Base-by-base conservation (phyloP, 2,888 invertebrate genomes). In the Tolmerus cingulatus region DNA sequence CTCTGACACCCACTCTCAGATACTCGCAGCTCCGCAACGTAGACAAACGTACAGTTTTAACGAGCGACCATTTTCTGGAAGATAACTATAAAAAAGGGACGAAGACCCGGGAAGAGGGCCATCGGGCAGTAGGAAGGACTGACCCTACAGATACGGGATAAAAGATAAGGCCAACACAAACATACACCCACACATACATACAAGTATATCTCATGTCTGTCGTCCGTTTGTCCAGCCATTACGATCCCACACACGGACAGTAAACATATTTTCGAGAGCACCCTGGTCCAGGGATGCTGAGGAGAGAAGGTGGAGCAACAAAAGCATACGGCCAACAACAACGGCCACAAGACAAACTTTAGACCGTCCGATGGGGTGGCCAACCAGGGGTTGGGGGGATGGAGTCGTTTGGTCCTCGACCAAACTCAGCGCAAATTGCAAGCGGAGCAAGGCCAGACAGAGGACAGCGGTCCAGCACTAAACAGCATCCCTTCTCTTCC, bases 1-100 rank as follows among this genome's bases (percentile, higher is more conserved):
- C 40, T 14, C 23, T 5, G 23, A 74, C 5, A 74, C 85, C 85
- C 74, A 40, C 30, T 85, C 74, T 85, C 46, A 74, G 74, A 74
- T 74, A 37, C 12, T 37, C n/a, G 34, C 34, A 34, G 34, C 34
- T 37, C 74, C 74, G 74, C n/a, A 85, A 85, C 85, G 74, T 85
- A 85, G 85, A 85, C 85, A 85, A 85, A 85, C 85, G 85, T 85
- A 85, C 85, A 85, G 43, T 85, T 85, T 85, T 85, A 85, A 85
- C 85, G 85, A 85, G 85, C 85, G 74, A 85, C 85, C 85, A 85
- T 85, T 85, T 85, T 85, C 74, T 46, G 43, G 57, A 85, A 74
- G 85, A 85, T 85, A 85, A 85, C 85, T 85, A 85, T 85, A 85
- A 85, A 85, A 84, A 84, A 74, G 40, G 74, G 74, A 74, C 27